Conservation (phyloP, 23 tunicate genomes). For the Styela clava region DNA sequence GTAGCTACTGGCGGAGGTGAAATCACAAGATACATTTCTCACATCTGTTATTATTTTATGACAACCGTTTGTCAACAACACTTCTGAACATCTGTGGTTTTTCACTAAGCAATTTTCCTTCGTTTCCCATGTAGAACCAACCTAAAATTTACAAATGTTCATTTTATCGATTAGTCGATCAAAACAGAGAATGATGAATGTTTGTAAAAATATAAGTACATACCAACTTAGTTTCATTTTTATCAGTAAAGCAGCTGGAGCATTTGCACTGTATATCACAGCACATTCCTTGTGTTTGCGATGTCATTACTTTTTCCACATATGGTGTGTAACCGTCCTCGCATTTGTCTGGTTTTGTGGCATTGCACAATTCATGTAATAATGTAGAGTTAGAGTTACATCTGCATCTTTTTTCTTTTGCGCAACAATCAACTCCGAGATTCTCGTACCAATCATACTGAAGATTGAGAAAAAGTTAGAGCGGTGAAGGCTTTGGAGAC, state of each 20-base stretch:
- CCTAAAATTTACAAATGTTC: too few relatives aligned
- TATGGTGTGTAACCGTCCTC: background rate
- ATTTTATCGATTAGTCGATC: too few relatives aligned
- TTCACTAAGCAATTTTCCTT: too few relatives aligned
- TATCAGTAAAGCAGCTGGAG: background rate
- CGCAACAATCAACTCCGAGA: background rate
- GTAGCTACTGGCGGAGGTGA: too few relatives aligned
- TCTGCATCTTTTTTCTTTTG: background rate
- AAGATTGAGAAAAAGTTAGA: too few relatives aligned
- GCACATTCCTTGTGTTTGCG: background rate
- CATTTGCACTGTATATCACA: background rate
- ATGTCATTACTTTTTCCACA: background rate
- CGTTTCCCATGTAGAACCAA: too few relatives aligned
- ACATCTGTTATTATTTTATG: background rate
- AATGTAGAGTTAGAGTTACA: background rate
- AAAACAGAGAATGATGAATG: too few relatives aligned
- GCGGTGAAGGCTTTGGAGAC: too few relatives aligned
- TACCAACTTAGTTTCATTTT: background rate
- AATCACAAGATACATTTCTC: too few relatives aligned
- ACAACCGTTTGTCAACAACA: background rate
- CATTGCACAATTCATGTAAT: background rate
- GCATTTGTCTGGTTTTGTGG: background rate
- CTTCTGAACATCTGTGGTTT: background rate
- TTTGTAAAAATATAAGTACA: too few relatives aligned
- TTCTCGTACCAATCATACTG: too few relatives aligned